Percentiles rank a stretch among this genome's conserved stretches.
Evolutionary conservation across 2,888 invertebrate species (phyloP).

Genomic region (Stegophylla sp.): DNA sequence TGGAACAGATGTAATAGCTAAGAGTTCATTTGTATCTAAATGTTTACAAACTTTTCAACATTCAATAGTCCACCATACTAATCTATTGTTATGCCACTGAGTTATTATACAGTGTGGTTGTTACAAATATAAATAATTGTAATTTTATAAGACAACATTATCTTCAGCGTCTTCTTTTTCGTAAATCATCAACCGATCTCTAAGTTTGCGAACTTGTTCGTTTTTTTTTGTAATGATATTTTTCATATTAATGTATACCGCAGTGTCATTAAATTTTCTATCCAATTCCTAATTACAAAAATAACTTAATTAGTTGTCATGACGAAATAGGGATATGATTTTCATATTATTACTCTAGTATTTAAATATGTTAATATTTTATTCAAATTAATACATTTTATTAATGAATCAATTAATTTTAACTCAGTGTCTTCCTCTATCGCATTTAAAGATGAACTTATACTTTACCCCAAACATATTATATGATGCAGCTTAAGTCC

Average conservation of each 20-base stretch:
- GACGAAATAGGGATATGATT: not conserved
- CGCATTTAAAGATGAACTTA: too few species aligned
- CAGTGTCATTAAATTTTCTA: slow-evolving; percentile 69
- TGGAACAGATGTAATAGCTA: too few species aligned
- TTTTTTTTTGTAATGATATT: slow-evolving; percentile 69
- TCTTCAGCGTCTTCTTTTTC: slow-evolving; percentile 60
- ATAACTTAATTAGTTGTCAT: not conserved
- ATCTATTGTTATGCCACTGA: too few species aligned
- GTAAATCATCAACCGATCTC: slow-evolving; percentile 62
- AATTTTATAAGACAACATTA: slow-evolving; percentile 11
- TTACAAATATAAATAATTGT: not conserved
- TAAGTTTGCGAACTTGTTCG: slow-evolving; percentile 66
- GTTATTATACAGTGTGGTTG: too few species aligned
- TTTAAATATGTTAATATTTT: not conserved
- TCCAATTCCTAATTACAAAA: slow-evolving; percentile 66
- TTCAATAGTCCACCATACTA: too few species aligned
- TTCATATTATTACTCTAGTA: not conserved
- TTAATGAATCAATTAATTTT: not conserved
- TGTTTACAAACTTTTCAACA: too few species aligned
- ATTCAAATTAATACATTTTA: not conserved
- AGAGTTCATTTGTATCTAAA: too few species aligned
- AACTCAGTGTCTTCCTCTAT: too few species aligned
- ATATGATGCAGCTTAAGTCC: too few species aligned
- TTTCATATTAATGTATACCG: slow-evolving; percentile 69
- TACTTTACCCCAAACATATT: too few species aligned